These are phyloP conservation scores for Phymastichus coffea DNA, from an alignment of 1,140 invertebrate genomes.

Conservation along the genomic window DNA sequence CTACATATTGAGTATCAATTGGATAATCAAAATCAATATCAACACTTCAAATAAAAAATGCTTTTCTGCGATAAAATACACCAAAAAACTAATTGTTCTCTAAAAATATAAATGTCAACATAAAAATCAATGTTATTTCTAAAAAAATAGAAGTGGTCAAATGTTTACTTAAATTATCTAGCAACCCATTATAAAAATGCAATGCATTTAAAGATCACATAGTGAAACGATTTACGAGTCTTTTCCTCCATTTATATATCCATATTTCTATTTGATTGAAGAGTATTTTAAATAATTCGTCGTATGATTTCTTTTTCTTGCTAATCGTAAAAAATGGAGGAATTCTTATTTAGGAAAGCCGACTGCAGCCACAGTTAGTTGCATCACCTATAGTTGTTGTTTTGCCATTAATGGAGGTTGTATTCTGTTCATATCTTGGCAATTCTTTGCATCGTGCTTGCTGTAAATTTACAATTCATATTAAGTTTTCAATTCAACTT, in stretches of 20 bases:
- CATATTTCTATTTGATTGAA: conserved; percentile 4
- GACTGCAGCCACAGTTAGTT: conserved; percentile 63
- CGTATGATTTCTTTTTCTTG: neutral
- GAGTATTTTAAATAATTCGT: conserved; percentile 11
- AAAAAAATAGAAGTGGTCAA: neutral
- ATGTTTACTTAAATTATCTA: conserved; percentile 6
- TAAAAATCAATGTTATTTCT: neutral
- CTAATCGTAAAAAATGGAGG: conserved; percentile 5
- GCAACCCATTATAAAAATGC: conserved; percentile 6
- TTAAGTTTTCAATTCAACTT: neutral
- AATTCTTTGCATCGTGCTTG: conserved; percentile 77
- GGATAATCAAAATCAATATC: conserved; percentile 3
- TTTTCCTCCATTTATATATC: conserved; percentile 5
- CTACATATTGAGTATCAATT: conserved; percentile 10
- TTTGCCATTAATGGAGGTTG: conserved; percentile 71
- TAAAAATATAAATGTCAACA: conserved; percentile 11
- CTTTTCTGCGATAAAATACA: neutral
- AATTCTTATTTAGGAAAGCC: conserved; percentile 45
- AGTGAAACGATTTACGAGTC: conserved; percentile 6
- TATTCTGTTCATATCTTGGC: conserved; percentile 70
- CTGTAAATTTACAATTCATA: conserved; percentile 53
- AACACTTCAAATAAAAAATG: conserved; percentile 5
- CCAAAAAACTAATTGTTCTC: conserved; percentile 5
- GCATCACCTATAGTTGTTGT: conserved; percentile 68
- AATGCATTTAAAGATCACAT: conserved; percentile 30